phyloP scores from a whole-genome alignment of 2,113 vertebrate genomes.

The Paralichthys olivaceus region DNA sequence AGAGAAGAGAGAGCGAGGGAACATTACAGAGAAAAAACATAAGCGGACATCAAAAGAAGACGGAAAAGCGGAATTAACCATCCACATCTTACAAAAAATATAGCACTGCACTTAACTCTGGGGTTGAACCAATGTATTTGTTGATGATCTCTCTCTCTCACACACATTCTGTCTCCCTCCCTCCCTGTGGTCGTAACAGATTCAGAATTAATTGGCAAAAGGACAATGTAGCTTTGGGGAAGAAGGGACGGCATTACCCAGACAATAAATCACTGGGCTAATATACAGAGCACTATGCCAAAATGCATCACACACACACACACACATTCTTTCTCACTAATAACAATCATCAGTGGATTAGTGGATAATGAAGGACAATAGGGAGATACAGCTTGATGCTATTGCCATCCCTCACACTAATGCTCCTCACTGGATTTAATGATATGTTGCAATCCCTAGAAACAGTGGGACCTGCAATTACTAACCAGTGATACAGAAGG shows the following conservation, averaged over 20 bases:
- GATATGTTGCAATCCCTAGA: constrained; percentile 61
- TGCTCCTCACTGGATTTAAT: constrained; percentile 62
- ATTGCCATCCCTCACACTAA: constrained; percentile 64
- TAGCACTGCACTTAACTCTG: constrained; percentile 30
- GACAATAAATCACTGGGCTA: constrained; percentile 75
- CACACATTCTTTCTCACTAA: constrained; percentile 52
- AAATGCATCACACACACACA: constrained; percentile 45
- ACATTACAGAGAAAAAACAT: constrained; percentile 30
- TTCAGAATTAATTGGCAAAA: constrained; percentile 77
- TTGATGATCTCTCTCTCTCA: constrained; percentile 13
- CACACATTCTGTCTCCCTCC: neutral
- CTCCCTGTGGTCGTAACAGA: constrained; percentile 57
- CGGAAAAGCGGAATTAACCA: constrained; percentile 51
- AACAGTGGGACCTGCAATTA: constrained; percentile 54
- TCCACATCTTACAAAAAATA: constrained; percentile 21
- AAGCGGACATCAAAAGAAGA: constrained; percentile 56
- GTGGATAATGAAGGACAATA: constrained; percentile 71
- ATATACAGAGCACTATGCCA: constrained; percentile 64
- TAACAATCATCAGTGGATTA: constrained; percentile 78
- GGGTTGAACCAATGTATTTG: constrained; percentile 6
- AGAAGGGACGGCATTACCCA: constrained; percentile 61
- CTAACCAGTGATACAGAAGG: constrained; percentile 32
- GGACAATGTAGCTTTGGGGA: constrained; percentile 74
- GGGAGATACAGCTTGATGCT: constrained; percentile 55
- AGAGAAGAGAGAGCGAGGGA: constrained; percentile 35